Conservation (phyloP, 2,113 vertebrate genomes). For the Grus americana region DNA sequence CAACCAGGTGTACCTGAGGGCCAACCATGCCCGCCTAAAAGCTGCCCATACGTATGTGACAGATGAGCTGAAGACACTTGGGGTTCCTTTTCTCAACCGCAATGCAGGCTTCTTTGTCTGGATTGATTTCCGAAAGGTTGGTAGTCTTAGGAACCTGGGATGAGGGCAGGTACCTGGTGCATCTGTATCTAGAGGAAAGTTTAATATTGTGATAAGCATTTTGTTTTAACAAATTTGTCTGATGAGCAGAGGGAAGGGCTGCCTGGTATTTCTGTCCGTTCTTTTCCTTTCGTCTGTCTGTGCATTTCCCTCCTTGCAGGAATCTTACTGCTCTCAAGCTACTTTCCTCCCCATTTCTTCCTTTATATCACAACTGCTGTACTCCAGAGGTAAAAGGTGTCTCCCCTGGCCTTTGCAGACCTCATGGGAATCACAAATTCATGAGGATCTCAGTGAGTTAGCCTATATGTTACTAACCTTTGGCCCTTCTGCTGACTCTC, state of each 20-base stretch:
- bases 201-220: not conserved
- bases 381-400: slow-evolving; percentile 44
- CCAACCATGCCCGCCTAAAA: slow-evolving; percentile 84
- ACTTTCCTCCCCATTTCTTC: slow-evolving; percentile 24
- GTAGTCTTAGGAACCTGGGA: not conserved
- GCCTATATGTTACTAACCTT: not conserved
- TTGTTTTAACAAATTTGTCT: not conserved
- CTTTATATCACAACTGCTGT: slow-evolving; percentile 8
- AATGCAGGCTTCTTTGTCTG: slow-evolving; percentile 89
- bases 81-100: slow-evolving; percentile 85
- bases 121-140: slow-evolving; percentile 93
- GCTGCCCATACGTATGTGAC: slow-evolving; percentile 85
- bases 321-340: slow-evolving; percentile 8
- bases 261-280: not conserved
- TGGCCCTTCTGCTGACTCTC: slow-evolving; percentile 4
- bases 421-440: not conserved
- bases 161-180: not conserved
- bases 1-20: slow-evolving; percentile 83
- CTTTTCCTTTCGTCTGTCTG: not conserved
- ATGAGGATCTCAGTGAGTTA: not conserved
- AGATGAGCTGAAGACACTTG: slow-evolving; percentile 81
- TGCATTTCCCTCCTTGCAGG: slow-evolving; percentile 25
- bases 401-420: slow-evolving; percentile 17
- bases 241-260: not conserved
- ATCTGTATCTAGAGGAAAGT: not conserved